phyloP scores from a whole-genome alignment of 2,888 invertebrate species.

The Chymomyza caudatula region DNA sequence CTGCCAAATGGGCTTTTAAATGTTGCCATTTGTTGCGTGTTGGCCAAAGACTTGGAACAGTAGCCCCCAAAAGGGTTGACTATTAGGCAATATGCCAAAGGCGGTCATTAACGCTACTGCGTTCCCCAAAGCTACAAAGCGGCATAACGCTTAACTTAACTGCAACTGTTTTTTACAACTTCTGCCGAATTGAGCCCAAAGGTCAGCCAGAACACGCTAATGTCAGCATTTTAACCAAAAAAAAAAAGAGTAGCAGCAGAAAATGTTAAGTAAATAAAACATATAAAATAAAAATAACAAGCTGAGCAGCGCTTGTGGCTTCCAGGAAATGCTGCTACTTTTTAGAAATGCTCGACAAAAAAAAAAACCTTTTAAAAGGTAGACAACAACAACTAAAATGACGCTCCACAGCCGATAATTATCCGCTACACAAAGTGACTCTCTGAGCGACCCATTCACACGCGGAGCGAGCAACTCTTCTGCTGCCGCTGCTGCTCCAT shows the following conservation, averaged over 20 bases:
- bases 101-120: slow-evolving; percentile 56
- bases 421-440: slow-evolving; percentile 21
- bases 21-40: slow-evolving; percentile 74
- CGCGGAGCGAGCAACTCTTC: slow-evolving; percentile 36
- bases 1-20: slow-evolving; percentile 72
- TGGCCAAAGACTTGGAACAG: slow-evolving; percentile 40
- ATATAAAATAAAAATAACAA: slow-evolving; percentile 47
- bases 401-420: neutral
- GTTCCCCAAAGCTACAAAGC: too few species aligned
- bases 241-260: slow-evolving; percentile 1
- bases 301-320: neutral
- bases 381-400: neutral
- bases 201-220: slow-evolving; percentile 49
- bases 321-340: slow-evolving; percentile 59
- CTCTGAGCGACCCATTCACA: slow-evolving; percentile 44
- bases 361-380: slow-evolving; percentile 3
- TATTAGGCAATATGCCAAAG: slow-evolving; percentile 51
- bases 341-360: slow-evolving; percentile 53
- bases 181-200: slow-evolving; percentile 49
- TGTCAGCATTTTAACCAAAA: slow-evolving; percentile 42
- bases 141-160: too few species aligned
- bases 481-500: slow-evolving; percentile 28
- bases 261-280: neutral
- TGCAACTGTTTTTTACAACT: slow-evolving; percentile 52
- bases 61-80: slow-evolving; percentile 48